A percentile compares a stretch with the other conserved stretches of the same genome.
phyloP scores from a whole-genome alignment of 2,113 vertebrate genomes.

The Morphnarchus princeps region DNA sequence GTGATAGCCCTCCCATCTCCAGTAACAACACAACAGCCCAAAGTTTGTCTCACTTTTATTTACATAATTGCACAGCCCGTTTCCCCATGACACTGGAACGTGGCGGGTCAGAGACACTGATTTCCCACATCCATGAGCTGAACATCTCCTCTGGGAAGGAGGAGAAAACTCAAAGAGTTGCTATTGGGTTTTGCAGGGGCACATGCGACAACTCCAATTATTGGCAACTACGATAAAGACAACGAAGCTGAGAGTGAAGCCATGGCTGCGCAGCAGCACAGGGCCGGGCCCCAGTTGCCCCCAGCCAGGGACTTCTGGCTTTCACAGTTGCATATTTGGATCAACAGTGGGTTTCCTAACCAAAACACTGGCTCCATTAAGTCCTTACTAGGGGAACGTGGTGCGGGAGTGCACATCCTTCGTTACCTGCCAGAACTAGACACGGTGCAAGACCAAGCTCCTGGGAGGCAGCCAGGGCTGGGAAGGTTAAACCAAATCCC shows the following conservation, averaged over 20 bases:
- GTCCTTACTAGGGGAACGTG: neutral
- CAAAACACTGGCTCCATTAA: neutral
- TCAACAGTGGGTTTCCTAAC: neutral
- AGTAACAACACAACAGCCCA: neutral
- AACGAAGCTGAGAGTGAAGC: neutral
- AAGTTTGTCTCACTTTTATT: conserved; percentile 55
- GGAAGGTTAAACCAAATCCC: neutral
- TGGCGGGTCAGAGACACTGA: neutral
- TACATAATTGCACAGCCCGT: conserved; percentile 54
- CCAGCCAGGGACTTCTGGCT: neutral
- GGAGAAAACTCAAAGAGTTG: neutral
- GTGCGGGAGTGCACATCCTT: neutral
- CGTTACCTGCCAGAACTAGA: neutral
- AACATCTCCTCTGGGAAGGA: neutral
- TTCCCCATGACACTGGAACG: conserved; percentile 4
- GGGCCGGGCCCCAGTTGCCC: neutral
- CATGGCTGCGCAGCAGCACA: neutral
- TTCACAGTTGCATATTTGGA: conserved; percentile 2
- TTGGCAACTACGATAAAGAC: neutral
- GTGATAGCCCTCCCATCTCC: neutral
- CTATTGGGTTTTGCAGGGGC: neutral
- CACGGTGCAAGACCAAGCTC: neutral
- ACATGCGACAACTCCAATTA: neutral
- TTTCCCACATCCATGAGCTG: neutral
- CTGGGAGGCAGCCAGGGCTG: neutral